These are phyloP conservation scores for Chironomus tepperi DNA, from an alignment of 1,140 invertebrate species.

Conservation along the genomic window DNA sequence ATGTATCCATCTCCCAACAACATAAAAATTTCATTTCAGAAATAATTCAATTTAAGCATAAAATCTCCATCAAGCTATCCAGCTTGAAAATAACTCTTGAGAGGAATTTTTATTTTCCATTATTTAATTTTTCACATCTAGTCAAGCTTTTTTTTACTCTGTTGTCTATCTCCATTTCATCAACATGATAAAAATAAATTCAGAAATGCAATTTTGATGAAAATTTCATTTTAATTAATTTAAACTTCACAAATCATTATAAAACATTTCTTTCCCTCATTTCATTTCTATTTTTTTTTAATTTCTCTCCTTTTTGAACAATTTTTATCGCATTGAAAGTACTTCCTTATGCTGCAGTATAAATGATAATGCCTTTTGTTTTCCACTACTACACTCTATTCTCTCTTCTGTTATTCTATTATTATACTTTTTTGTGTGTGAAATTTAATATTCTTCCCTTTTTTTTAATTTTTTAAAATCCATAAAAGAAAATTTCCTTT, in stretches of 20 bases:
- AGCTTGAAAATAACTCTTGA: too few relatives aligned
- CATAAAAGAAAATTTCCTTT: constrained; percentile 20
- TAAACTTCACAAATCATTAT: not conserved
- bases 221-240: constrained; percentile 16
- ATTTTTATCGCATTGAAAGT: not conserved
- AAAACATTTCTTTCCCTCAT: too few relatives aligned
- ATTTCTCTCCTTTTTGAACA: constrained; percentile 26
- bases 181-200: not conserved
- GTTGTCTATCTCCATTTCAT: too few relatives aligned
- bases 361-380: constrained; percentile 24
- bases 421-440: constrained; percentile 25
- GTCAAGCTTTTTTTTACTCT: too few relatives aligned
- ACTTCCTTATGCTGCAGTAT: constrained; percentile 25
- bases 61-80: too few relatives aligned
- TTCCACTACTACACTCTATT: not conserved
- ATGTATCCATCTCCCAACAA: too few relatives aligned
- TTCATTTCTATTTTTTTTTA: too few relatives aligned
- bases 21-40: too few relatives aligned
- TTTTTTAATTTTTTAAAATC: constrained; percentile 1
- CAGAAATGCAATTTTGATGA: constrained; percentile 17
- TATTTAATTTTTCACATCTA: too few relatives aligned
- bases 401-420: not conserved
- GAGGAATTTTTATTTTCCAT: too few relatives aligned
- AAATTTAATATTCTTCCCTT: constrained; percentile 1
- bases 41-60: too few relatives aligned